A percentile compares a stretch with the other conserved stretches of the same genome.
Conservation (phyloP, 2,113 vertebrate species). For the Chaetodon auriga region DNA sequence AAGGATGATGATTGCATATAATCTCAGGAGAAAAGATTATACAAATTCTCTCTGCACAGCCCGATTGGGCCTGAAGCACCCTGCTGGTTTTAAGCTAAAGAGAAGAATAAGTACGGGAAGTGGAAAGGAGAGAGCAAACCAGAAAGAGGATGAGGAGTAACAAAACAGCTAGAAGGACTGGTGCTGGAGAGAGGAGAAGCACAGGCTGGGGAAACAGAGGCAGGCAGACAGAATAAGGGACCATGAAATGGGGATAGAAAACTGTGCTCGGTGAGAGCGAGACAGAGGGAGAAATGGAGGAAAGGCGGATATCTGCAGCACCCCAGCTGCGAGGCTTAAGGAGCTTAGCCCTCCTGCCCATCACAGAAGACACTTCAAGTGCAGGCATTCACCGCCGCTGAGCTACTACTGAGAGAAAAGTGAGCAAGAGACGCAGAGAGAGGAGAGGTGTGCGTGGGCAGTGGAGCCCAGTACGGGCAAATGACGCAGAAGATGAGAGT, state of each 20-base stretch:
- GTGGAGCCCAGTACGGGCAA: slow-evolving; percentile 8
- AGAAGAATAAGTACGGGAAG: slow-evolving; percentile 37
- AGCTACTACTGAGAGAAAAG: slow-evolving; percentile 61
- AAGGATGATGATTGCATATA: slow-evolving; percentile 37
- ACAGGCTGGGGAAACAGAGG: slow-evolving; percentile 45
- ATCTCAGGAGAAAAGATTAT: slow-evolving; percentile 61
- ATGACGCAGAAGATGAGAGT: slow-evolving; percentile 34
- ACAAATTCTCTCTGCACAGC: slow-evolving; percentile 43
- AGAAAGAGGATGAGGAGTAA: slow-evolving; percentile 52
- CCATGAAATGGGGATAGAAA: slow-evolving; percentile 71
- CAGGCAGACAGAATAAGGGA: slow-evolving; percentile 53
- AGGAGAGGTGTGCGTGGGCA: slow-evolving; percentile 30
- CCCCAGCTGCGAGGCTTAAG: slow-evolving; percentile 76
- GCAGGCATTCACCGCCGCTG: slow-evolving; percentile 65
- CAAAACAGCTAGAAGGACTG: slow-evolving; percentile 35
- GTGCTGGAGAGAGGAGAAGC: slow-evolving; percentile 42
- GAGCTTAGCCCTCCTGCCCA: slow-evolving; percentile 75
- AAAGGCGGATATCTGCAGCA: slow-evolving; percentile 77
- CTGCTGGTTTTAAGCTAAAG: slow-evolving; percentile 51
- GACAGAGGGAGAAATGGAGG: slow-evolving; percentile 56
- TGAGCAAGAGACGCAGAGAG: slow-evolving; percentile 29
- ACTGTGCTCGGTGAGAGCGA: slow-evolving; percentile 45
- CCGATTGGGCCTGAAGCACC: slow-evolving; percentile 43
- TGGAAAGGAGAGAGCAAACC: slow-evolving; percentile 27
- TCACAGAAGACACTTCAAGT: slow-evolving; percentile 74